Conservation (phyloP, 2,797 vertebrate species). For the Acanthurus lineatus region DNA sequence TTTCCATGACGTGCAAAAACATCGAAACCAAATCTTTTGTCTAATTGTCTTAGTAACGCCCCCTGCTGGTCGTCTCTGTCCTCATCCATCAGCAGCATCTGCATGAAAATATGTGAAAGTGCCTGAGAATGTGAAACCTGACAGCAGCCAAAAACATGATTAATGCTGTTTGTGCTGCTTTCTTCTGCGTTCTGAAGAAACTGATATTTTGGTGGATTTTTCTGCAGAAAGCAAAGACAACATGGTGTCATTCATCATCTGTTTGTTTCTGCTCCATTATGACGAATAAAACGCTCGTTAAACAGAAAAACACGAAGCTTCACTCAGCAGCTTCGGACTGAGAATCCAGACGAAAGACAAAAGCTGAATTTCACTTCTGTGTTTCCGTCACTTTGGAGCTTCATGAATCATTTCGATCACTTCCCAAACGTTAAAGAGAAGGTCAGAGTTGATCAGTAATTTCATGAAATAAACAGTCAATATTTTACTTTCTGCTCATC, state of each 20-base stretch:
- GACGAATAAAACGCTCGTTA: conserved; percentile 33
- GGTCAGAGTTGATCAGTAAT: too few species aligned
- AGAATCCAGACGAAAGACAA: background rate
- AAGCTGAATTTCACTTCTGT: too few species aligned
- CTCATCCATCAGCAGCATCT: conserved; percentile 34
- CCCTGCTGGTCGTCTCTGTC: background rate
- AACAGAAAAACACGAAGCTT: conserved; percentile 1
- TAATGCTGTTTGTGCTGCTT: conserved; percentile 31
- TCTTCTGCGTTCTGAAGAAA: conserved; percentile 11
- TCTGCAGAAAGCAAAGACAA: conserved; percentile 14
- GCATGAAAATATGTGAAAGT: conserved; percentile 24
- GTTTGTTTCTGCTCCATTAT: conserved; percentile 36
- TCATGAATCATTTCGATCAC: too few species aligned
- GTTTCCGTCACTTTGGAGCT: too few species aligned
- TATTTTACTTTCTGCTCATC: too few species aligned
- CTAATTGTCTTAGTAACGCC: background rate
- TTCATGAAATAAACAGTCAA: too few species aligned
- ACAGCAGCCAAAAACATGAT: conserved; percentile 38
- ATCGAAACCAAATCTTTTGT: background rate
- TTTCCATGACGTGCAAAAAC: background rate
- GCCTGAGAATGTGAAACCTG: conserved; percentile 5
- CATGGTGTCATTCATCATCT: conserved; percentile 27
- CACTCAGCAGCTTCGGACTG: background rate
- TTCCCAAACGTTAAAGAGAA: too few species aligned
- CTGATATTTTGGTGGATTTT: conserved; percentile 15